Percentiles rank a stretch among this genome's conserved stretches.
phyloP scores from a whole-genome alignment of 2,888 invertebrate species.

The Pteria penguin region DNA sequence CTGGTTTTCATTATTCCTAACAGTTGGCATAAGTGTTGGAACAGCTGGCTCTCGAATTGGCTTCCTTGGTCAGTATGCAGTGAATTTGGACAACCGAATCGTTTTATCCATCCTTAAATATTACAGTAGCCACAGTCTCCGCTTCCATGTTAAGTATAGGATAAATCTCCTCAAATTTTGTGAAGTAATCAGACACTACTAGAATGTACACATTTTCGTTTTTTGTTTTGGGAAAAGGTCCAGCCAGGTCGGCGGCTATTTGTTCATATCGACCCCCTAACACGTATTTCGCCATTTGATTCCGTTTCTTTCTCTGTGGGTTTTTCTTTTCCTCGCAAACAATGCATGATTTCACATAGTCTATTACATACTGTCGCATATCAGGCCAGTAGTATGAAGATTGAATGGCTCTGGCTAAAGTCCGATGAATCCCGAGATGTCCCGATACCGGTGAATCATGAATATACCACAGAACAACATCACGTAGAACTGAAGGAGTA shows the following conservation, averaged over 20 bases:
- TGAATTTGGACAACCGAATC: constrained; percentile 5
- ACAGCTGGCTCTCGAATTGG: neutral
- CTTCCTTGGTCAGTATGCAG: neutral
- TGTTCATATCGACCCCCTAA: constrained; percentile 21
- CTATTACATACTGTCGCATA: constrained; percentile 12
- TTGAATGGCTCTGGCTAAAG: constrained; percentile 10
- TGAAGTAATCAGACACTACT: constrained; percentile 30
- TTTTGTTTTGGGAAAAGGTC: too few relatives aligned
- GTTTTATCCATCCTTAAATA: constrained; percentile 9
- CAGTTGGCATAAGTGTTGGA: neutral
- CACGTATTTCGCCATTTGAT: neutral
- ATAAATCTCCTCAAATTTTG: too few relatives aligned
- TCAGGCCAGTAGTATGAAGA: constrained; percentile 31
- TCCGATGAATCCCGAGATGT: too few relatives aligned
- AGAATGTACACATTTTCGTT: constrained; percentile 25
- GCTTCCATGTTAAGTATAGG: constrained; percentile 21
- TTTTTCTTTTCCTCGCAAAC: too few relatives aligned
- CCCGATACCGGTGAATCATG: constrained; percentile 26
- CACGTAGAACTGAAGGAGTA: neutral
- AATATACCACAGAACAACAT: constrained; percentile 28
- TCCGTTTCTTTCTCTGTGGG: neutral
- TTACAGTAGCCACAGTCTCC: neutral
- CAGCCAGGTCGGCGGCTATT: constrained; percentile 1
- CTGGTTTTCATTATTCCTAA: too few relatives aligned
- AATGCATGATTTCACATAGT: constrained; percentile 6